A percentile compares a stretch with the other conserved stretches of the same genome.
Conservation (phyloP, 2,113 vertebrate species). For the zebrafish (Danio rerio) region DNA sequence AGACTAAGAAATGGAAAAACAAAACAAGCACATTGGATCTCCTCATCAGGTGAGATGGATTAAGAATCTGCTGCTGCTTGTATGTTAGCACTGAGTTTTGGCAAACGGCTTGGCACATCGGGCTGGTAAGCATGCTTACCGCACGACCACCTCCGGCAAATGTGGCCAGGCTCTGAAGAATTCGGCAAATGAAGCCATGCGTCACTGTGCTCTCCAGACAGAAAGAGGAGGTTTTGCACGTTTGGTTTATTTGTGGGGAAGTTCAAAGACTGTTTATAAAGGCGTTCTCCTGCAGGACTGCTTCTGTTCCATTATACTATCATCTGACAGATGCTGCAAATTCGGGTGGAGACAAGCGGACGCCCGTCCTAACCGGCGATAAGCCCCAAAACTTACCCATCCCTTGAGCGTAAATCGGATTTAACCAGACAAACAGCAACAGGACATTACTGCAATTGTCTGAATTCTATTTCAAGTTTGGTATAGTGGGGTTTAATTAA, state of each 20-base stretch:
- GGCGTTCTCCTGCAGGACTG: conserved; percentile 49
- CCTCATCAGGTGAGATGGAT: not conserved
- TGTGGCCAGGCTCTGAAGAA: conserved; percentile 50
- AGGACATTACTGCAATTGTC: not conserved
- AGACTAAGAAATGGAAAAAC: too few species aligned
- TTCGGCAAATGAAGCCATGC: conserved; percentile 36
- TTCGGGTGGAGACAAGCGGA: conserved; percentile 36
- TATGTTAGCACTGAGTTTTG: not conserved
- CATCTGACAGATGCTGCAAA: conserved; percentile 53
- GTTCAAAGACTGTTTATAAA: conserved; percentile 65
- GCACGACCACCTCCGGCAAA: conserved; percentile 50
- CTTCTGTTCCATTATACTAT: conserved; percentile 57
- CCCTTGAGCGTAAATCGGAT: not conserved
- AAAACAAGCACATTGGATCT: too few species aligned
- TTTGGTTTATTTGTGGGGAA: conserved; percentile 57
- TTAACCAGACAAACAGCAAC: not conserved
- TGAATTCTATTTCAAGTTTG: not conserved
- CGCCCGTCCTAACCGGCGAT: conserved; percentile 1
- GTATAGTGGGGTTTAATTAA: too few species aligned
- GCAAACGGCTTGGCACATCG: conserved; percentile 40
- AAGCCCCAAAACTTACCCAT: not conserved
- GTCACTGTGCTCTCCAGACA: conserved; percentile 52
- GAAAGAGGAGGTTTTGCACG: conserved; percentile 46
- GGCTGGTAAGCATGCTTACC: conserved; percentile 54
- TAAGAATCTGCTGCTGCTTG: not conserved